These are phyloP conservation scores for Nomia melanderi DNA, from an alignment of 1,140 invertebrate genomes.

Conservation along the genomic window DNA sequence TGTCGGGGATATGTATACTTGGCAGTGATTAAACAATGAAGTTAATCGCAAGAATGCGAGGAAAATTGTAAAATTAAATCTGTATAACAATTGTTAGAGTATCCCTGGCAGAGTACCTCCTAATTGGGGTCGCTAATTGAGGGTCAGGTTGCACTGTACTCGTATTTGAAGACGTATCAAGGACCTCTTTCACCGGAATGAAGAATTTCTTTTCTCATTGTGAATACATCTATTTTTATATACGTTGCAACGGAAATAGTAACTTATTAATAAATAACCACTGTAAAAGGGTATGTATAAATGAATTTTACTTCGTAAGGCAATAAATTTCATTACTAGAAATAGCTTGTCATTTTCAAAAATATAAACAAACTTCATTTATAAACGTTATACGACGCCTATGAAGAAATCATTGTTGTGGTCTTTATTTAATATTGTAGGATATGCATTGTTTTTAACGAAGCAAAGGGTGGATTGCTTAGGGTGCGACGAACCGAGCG, in stretches of 20 bases:
- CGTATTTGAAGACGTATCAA: neutral
- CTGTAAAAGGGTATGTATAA: too few relatives aligned
- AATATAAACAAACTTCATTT: too few relatives aligned
- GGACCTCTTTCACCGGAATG: neutral
- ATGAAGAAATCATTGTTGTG: too few relatives aligned
- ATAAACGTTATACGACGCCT: too few relatives aligned
- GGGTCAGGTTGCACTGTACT: neutral
- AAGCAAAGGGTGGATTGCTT: too few relatives aligned
- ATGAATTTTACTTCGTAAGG: too few relatives aligned
- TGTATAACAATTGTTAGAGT: neutral
- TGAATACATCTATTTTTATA: neutral
- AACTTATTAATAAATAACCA: too few relatives aligned
- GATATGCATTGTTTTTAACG: too few relatives aligned
- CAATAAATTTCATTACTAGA: too few relatives aligned
- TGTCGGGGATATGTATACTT: neutral
- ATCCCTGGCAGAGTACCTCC: neutral
- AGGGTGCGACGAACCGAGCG: too few relatives aligned
- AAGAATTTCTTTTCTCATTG: neutral
- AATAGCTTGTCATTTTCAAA: too few relatives aligned
- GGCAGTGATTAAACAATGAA: neutral
- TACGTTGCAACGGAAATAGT: neutral
- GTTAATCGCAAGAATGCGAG: neutral
- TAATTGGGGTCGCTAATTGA: conserved; percentile 1
- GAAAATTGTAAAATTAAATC: neutral
- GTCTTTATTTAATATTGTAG: too few relatives aligned